Percentiles rank a stretch among this genome's conserved stretches.
These are phyloP conservation scores for Hyles euphorbiae DNA, from an alignment of 1,140 invertebrate genomes.

Conservation along the genomic window DNA sequence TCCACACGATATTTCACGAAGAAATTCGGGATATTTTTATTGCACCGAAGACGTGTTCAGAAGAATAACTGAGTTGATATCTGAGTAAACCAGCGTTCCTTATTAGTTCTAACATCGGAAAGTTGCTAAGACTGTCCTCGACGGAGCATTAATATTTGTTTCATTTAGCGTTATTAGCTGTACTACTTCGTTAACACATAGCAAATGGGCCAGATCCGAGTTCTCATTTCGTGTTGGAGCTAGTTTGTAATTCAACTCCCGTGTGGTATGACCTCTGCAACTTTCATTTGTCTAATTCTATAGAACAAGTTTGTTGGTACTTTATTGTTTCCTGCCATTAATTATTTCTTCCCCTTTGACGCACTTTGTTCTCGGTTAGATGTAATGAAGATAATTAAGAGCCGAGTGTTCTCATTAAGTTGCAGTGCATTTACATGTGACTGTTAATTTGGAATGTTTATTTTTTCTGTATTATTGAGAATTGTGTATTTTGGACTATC, in stretches of 20 bases:
- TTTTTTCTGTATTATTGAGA: background rate
- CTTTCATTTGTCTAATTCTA: constrained; percentile 24
- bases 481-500: background rate
- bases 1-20: too few species aligned
- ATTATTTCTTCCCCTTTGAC: constrained; percentile 11
- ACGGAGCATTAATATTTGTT: constrained; percentile 7
- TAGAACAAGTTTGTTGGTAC: constrained; percentile 15
- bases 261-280: constrained; percentile 21
- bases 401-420: background rate
- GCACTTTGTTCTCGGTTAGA: constrained; percentile 5
- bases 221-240: constrained; percentile 8
- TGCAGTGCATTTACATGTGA: background rate
- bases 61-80: too few species aligned
- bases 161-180: background rate
- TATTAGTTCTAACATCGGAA: background rate
- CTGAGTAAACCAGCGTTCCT: background rate
- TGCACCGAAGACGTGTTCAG: too few species aligned
- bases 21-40: too few species aligned
- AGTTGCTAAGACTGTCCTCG: constrained; percentile 1
- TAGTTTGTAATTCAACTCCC: constrained; percentile 21
- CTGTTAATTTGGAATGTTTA: background rate
- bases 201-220: constrained; percentile 12
- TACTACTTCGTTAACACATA: constrained; percentile 13
- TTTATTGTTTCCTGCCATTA: constrained; percentile 18
- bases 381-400: constrained; percentile 3